Percentiles rank a stretch among this genome's conserved stretches.
phyloP scores from a whole-genome alignment of 2,113 vertebrate species.

The Bubo bubo region DNA sequence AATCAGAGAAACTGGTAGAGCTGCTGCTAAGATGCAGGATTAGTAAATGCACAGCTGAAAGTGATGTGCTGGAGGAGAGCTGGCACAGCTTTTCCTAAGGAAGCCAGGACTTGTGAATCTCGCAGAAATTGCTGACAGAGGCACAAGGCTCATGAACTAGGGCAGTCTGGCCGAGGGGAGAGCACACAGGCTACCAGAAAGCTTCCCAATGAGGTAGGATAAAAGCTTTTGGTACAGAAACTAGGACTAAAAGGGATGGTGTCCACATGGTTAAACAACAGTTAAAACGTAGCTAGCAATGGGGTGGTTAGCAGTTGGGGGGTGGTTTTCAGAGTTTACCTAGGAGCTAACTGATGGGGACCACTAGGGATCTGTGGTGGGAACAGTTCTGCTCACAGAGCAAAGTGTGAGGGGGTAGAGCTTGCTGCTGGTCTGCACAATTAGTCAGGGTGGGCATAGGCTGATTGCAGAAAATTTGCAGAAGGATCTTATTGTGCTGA shows the following conservation, averaged over 20 bases:
- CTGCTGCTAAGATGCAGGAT: neutral
- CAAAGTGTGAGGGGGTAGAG: neutral
- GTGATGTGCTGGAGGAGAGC: neutral
- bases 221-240: neutral
- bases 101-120: neutral
- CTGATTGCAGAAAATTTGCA: neutral
- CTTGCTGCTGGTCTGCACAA: neutral
- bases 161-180: neutral
- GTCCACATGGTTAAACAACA: neutral
- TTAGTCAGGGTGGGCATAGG: neutral
- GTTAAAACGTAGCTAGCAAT: neutral
- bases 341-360: neutral
- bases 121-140: neutral
- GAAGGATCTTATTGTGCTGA: neutral
- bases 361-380: neutral
- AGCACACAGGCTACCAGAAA: rapidly evolving
- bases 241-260: neutral
- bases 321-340: neutral
- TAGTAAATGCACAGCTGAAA: neutral
- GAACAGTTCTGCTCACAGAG: neutral
- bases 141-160: rapidly evolving
- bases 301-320: rapidly evolving
- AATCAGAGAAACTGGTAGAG: neutral
- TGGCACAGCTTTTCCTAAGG: neutral
- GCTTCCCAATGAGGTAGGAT: neutral